phyloP scores from a whole-genome alignment of 2,888 invertebrate genomes.

The Liposcelis brunnea region DNA sequence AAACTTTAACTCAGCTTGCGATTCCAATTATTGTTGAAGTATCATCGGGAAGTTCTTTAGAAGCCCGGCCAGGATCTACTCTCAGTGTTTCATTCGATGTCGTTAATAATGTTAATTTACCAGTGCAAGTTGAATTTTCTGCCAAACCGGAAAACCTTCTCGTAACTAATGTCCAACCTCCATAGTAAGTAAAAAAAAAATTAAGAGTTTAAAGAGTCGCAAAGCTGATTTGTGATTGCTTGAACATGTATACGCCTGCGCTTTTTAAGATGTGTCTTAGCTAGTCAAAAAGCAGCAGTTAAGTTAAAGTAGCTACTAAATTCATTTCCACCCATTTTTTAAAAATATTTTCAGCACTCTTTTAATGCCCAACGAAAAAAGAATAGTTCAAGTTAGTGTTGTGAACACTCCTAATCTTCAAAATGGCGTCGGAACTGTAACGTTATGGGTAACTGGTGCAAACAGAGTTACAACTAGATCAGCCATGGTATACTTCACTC shows the following conservation, averaged over 20 bases:
- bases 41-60: constrained; percentile 20
- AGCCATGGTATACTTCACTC: constrained; percentile 27
- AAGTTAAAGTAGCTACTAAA: too few species aligned
- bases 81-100: constrained; percentile 48
- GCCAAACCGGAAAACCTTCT: constrained; percentile 41
- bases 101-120: constrained; percentile 45
- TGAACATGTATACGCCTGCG: too few species aligned
- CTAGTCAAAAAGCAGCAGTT: too few species aligned
- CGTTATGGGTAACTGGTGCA: constrained; percentile 36
- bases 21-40: constrained; percentile 20
- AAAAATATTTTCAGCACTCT: not conserved
- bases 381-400: not conserved
- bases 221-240: too few species aligned
- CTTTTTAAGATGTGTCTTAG: too few species aligned
- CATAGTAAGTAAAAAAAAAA: constrained; percentile 28
- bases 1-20: not conserved
- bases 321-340: too few species aligned
- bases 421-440: constrained; percentile 27
- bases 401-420: not conserved
- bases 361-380: not conserved
- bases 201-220: constrained; percentile 1
- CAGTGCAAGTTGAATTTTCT: constrained; percentile 37
- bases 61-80: constrained; percentile 20
- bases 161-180: constrained; percentile 36
- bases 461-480: constrained; percentile 26